Base-by-base conservation (phyloP, 2,888 invertebrate genomes). In the Acrobasis consociella region DNA sequence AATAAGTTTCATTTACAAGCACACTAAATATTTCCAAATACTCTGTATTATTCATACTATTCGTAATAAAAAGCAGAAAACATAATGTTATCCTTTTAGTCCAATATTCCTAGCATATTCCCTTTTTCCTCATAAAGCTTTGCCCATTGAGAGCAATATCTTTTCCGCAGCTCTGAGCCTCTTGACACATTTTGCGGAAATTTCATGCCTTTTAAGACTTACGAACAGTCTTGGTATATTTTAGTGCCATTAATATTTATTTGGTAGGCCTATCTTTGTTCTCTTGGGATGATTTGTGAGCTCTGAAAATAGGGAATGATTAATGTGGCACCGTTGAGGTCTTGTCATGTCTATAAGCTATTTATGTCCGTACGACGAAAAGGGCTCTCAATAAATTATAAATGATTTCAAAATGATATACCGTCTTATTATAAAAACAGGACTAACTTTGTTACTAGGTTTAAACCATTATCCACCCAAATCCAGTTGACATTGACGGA, bases 101-200 rank as follows among this genome's bases (percentile, higher is more conserved):
- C 13, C 31, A 38, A 53, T 53, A 38, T 38, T 15, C 53, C 37
- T 15, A 53, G 15, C 15, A 16, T 15, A 53, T 53, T 38, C 38
- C 53, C 15, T 11, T 53, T 53, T 15, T 37, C 38, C 53, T 38
- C 53, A 10, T 38, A 53, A 53, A 53, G 37, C 38, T 15, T 46
- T 46, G 3, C 37, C 15, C 37, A 38, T 53, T 53, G 46, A 1
- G 46, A 46, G 46, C 46, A 13, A 53, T 38, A 53, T 38, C 15
- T 38, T 46, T 53, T 53, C 9, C n/a, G 38, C 38, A 3, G 53
- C 38, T 53, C 53, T 38, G n/a, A n/a, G n/a, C n/a, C n/a, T n/a
- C n/a, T n/a, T n/a, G 53, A 15, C 53, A 38, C 53, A 53, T 37
- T 53, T 38, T 15, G 38, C n/a, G 38, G 37, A 53, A 53, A 15